Evolutionary conservation across 2,113 vertebrate genomes (phyloP).

Genomic region (Gasterosteus nipponicus): DNA sequence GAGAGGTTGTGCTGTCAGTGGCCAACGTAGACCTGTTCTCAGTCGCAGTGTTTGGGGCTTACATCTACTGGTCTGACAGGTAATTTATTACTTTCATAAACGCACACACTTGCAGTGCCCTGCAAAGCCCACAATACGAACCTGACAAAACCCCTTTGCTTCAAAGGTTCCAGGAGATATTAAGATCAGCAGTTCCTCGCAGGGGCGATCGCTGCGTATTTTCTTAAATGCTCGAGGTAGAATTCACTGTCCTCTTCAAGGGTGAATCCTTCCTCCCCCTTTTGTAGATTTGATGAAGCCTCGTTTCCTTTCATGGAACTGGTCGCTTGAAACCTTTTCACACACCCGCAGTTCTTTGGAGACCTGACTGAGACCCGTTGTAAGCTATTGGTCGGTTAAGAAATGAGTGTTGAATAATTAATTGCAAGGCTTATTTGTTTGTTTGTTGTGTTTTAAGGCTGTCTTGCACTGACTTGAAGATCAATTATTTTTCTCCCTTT

Average conservation of each 20-base stretch:
- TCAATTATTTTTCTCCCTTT: neutral
- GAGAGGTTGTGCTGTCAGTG: conserved; percentile 96
- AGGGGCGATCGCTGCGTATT: conserved; percentile 55
- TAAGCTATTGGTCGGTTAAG: neutral
- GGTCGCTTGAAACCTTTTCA: neutral
- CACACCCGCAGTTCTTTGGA: neutral
- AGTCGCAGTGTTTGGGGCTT: conserved; percentile 96
- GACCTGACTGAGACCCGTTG: neutral
- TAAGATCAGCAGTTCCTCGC: conserved; percentile 61
- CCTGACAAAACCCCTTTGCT: conserved; percentile 81
- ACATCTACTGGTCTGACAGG: conserved; percentile 99
- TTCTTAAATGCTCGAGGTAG: conserved; percentile 66
- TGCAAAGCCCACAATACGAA: conserved; percentile 80
- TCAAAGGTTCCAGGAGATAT: conserved; percentile 72
- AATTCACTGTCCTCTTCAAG: conserved; percentile 62
- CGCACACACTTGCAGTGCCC: conserved; percentile 73
- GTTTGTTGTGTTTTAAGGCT: neutral
- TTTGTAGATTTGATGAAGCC: conserved; percentile 45
- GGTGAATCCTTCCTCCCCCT: conserved; percentile 48
- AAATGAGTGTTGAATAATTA: neutral
- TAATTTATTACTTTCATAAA: conserved; percentile 95
- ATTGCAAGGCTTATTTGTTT: neutral
- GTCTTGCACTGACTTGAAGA: neutral
- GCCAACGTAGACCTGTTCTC: conserved; percentile 99
- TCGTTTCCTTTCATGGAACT: neutral